Percentiles rank a stretch among this genome's conserved stretches.
Conservation (phyloP, 1,140 invertebrate species). For the Batillaria attramentaria region DNA sequence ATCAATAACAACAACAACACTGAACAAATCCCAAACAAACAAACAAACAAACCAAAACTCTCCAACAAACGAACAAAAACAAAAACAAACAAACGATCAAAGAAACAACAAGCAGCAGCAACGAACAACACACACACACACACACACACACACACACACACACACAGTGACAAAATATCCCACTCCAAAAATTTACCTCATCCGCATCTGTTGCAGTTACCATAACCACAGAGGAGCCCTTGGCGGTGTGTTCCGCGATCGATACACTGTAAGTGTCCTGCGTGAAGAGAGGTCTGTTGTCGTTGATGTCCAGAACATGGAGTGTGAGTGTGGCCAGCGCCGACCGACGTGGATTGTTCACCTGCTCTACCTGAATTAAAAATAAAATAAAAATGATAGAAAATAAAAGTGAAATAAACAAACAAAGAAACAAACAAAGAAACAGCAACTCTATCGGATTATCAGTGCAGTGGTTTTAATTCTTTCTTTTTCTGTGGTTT, state of each 20-base stretch:
- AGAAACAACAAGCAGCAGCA: background rate
- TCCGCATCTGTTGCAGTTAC: background rate
- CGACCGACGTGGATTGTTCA: background rate
- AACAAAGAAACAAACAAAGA: too few species aligned
- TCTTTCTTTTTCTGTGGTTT: too few species aligned
- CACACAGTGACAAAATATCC: background rate
- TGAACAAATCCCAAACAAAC: background rate
- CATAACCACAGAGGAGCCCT: background rate
- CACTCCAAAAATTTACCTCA: background rate
- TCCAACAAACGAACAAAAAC: background rate
- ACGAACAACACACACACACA: background rate
- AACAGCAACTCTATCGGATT: too few species aligned
- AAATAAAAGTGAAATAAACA: too few species aligned
- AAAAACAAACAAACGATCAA: background rate
- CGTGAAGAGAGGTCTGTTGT: constrained; percentile 6
- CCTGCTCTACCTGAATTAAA: background rate
- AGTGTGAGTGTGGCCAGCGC: background rate
- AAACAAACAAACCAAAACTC: too few species aligned
- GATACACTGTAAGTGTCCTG: background rate
- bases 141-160: background rate
- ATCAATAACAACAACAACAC: background rate
- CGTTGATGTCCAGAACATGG: background rate
- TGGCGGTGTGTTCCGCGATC: constrained; percentile 10
- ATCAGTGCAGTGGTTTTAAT: too few species aligned
- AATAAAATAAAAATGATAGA: too few species aligned